These are phyloP conservation scores for Rhea pennata DNA, from an alignment of 2,113 vertebrate species.

Conservation along the genomic window DNA sequence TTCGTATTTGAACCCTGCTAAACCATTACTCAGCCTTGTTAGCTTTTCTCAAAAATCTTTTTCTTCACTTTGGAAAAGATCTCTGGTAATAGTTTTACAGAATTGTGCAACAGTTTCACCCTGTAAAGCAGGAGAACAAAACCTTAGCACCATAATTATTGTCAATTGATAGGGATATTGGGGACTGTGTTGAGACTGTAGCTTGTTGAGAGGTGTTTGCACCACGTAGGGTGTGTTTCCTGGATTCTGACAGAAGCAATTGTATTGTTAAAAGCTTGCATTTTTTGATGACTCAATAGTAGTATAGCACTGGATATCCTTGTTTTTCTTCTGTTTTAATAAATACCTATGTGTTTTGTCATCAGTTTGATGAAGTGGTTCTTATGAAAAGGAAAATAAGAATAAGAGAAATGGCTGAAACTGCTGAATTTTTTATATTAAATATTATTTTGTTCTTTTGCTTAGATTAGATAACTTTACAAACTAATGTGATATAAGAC, in stretches of 20 bases:
- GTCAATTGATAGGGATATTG: neutral
- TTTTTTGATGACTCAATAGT: neutral
- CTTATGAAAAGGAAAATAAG: neutral
- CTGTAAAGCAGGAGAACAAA: neutral
- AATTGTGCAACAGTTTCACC: neutral
- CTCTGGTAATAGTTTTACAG: neutral
- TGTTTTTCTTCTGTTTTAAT: constrained; percentile 49
- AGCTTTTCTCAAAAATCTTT: neutral
- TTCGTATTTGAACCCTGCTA: neutral
- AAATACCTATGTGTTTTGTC: constrained; percentile 40
- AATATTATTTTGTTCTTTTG: neutral
- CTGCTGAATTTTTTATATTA: neutral
- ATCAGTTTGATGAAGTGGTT: neutral
- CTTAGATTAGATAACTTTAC: neutral
- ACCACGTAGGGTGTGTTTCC: neutral
- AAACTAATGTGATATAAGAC: neutral
- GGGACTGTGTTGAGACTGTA: neutral
- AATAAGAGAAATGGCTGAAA: neutral
- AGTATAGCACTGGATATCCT: neutral
- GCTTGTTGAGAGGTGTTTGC: neutral
- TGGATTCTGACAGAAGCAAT: neutral
- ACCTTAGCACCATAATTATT: neutral
- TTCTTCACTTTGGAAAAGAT: neutral
- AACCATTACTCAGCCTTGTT: neutral
- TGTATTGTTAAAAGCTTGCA: constrained; percentile 2